These are phyloP conservation scores for Anas platyrhynchos DNA, from an alignment of 2,113 vertebrate genomes.

Conservation along the genomic window DNA sequence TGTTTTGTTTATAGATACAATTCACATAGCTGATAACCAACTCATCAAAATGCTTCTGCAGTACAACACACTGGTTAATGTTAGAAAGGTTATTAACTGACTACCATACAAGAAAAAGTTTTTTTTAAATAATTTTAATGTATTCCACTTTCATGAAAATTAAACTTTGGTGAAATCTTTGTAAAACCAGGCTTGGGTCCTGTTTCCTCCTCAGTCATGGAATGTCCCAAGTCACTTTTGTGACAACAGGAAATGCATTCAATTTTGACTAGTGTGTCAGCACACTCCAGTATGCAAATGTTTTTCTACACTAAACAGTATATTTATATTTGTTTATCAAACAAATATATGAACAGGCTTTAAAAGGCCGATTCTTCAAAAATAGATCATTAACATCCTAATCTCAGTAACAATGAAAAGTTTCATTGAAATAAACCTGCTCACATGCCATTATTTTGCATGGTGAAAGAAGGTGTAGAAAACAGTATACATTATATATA, in stretches of 20 bases:
- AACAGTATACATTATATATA: background rate
- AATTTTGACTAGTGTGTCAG: background rate
- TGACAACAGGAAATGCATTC: background rate
- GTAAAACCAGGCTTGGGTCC: background rate
- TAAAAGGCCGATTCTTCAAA: background rate
- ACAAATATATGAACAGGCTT: background rate
- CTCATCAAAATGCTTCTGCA: background rate
- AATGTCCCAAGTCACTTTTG: background rate
- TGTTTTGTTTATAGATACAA: background rate
- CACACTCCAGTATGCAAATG: background rate
- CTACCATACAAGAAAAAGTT: background rate
- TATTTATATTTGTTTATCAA: background rate
- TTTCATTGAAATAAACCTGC: background rate
- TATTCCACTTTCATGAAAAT: background rate
- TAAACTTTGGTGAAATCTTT: background rate
- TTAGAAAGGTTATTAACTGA: background rate
- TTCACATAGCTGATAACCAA: background rate
- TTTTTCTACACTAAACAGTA: slow-evolving; percentile 17
- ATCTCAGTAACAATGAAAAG: background rate
- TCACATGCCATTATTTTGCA: background rate
- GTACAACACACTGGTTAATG: background rate
- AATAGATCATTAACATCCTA: background rate
- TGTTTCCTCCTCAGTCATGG: background rate
- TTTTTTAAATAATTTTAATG: slow-evolving; percentile 31
- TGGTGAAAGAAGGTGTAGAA: background rate